Evolutionary conservation across 2,113 vertebrate species (phyloP).

Genomic region (Prolemur simus): DNA sequence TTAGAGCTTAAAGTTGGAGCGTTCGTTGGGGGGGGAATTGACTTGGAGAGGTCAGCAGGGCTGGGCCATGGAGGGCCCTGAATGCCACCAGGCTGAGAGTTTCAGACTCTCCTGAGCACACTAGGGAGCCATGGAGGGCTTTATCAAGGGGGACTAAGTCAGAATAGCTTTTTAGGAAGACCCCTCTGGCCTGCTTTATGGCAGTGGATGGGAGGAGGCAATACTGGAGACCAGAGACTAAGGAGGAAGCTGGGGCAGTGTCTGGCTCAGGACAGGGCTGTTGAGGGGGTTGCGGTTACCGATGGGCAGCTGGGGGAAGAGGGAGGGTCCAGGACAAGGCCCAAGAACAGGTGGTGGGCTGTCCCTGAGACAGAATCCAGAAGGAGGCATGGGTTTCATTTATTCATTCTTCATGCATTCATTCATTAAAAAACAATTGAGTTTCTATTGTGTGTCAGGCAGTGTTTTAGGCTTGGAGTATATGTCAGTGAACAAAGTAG

Average conservation of each 20-base stretch:
- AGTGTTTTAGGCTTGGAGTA: background rate
- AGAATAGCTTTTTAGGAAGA: background rate
- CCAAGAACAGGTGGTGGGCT: no score
- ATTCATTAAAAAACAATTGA: background rate
- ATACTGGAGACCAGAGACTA: background rate
- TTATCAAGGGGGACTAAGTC: background rate
- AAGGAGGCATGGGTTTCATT: background rate
- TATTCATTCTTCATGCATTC: conserved; percentile 46
- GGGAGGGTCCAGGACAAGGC: background rate
- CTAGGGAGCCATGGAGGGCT: background rate
- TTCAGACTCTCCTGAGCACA: background rate
- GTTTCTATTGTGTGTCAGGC: background rate
- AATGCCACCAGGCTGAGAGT: background rate
- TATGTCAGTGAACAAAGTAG: background rate
- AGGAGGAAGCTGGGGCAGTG: background rate
- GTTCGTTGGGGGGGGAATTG: background rate
- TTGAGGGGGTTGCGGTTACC: background rate
- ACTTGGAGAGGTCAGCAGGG: background rate
- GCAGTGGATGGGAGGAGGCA: background rate
- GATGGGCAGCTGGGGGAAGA: background rate
- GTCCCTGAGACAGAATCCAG: background rate
- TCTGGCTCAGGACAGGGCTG: background rate
- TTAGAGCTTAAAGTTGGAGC: background rate
- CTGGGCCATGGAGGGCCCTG: background rate
- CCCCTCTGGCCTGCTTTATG: background rate